These are phyloP conservation scores for Macrotus californicus DNA, from an alignment of 2,113 vertebrate genomes.

Conservation along the genomic window DNA sequence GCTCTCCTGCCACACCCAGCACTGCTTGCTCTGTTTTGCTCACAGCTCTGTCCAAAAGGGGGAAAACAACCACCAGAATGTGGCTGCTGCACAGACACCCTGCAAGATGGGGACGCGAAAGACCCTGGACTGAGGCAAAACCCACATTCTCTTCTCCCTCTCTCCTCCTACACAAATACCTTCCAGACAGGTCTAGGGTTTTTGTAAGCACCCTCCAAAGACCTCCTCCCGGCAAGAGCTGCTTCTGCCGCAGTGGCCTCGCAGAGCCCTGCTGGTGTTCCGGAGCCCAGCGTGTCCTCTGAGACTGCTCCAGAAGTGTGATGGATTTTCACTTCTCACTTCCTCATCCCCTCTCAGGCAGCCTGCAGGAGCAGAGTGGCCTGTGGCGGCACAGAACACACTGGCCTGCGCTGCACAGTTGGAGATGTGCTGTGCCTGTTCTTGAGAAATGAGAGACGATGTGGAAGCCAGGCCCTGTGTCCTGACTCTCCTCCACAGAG, in stretches of 20 bases:
- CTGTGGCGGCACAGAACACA: neutral
- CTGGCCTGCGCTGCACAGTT: conserved; percentile 20
- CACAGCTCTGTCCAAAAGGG: neutral
- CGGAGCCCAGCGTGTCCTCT: neutral
- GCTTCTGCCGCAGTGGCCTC: neutral
- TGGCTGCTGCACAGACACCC: neutral
- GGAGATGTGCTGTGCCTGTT: neutral
- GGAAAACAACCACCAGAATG: neutral
- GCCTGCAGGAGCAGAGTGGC: neutral
- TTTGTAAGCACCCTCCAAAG: neutral
- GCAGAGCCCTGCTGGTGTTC: neutral
- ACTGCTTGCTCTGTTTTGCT: neutral
- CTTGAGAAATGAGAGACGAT: neutral
- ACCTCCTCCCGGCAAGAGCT: neutral
- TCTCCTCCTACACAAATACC: neutral
- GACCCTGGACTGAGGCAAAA: neutral
- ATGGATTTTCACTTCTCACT: conserved; percentile 38
- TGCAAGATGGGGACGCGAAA: neutral
- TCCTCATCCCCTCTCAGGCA: neutral
- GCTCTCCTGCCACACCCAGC: neutral
- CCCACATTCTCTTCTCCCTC: neutral
- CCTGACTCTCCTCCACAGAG: neutral
- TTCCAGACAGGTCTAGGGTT: neutral
- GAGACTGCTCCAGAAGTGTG: conserved; percentile 2
- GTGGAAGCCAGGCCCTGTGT: neutral